Evolutionary conservation across 2,113 vertebrate genomes (phyloP).

Genomic region (Antechinus stuartii): DNA sequence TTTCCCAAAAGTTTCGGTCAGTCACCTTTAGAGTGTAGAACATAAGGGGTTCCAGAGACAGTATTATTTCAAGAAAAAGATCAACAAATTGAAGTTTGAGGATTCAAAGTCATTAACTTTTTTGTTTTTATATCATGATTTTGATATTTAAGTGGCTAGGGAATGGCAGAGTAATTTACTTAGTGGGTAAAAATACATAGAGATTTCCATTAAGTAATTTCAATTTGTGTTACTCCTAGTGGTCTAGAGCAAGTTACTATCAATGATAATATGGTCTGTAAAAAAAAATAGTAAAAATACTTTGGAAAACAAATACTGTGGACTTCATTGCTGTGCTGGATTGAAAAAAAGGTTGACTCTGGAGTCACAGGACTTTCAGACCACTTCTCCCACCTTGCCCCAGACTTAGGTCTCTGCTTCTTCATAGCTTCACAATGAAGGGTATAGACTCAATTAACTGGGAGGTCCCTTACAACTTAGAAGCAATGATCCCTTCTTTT

Average conservation of each 20-base stretch:
- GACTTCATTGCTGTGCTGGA: not conserved
- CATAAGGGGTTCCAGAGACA: not conserved
- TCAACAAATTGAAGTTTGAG: not conserved
- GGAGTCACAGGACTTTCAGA: not conserved
- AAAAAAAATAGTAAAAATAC: not conserved
- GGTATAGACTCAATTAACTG: not conserved
- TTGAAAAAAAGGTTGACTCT: not conserved
- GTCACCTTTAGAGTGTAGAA: not conserved
- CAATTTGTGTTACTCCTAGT: not conserved
- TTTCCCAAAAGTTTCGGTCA: not conserved
- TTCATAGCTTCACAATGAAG: not conserved
- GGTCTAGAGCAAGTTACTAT: not conserved
- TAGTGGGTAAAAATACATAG: not conserved
- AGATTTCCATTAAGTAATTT: not conserved
- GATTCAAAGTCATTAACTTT: not conserved
- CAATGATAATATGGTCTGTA: not conserved
- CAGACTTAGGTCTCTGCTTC: too few species aligned
- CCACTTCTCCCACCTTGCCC: not conserved
- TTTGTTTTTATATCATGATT: not conserved
- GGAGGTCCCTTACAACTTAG: not conserved
- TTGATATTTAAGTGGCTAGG: not conserved
- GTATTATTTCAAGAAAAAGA: not conserved
- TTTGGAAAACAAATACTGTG: not conserved
- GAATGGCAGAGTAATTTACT: not conserved
- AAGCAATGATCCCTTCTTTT: not conserved